Evolutionary conservation across 1,140 invertebrate genomes (phyloP).

Genomic region (Nixonia krombeini): DNA sequence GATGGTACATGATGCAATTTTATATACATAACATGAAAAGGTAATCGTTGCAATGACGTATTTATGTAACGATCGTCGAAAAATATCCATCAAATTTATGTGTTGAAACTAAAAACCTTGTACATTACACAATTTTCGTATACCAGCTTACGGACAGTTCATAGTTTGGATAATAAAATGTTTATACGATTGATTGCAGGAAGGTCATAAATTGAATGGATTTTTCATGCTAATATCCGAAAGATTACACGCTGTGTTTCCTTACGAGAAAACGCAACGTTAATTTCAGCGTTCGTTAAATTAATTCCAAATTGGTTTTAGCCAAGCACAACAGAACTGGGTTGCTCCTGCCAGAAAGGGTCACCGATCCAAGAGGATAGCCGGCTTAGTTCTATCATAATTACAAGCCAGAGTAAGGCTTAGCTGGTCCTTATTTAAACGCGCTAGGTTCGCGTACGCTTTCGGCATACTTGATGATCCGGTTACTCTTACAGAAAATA

Average conservation of each 20-base stretch:
- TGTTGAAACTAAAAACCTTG: too few species aligned
- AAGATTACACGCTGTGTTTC: slow-evolving; percentile 45
- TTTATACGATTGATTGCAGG: too few species aligned
- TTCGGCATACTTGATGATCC: slow-evolving; percentile 48
- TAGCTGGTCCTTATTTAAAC: slow-evolving; percentile 70
- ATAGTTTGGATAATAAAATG: too few species aligned
- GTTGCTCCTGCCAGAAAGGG: slow-evolving; percentile 58
- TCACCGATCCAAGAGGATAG: slow-evolving; percentile 68
- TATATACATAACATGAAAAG: too few species aligned
- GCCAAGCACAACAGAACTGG: slow-evolving; percentile 43
- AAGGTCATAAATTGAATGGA: background rate
- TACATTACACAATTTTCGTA: too few species aligned
- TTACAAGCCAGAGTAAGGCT: slow-evolving; percentile 67
- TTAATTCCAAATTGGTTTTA: slow-evolving; percentile 73
- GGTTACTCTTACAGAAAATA: slow-evolving; percentile 41
- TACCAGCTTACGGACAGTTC: too few species aligned
- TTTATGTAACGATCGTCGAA: too few species aligned
- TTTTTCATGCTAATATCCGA: slow-evolving; percentile 48
- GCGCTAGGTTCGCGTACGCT: slow-evolving; percentile 51
- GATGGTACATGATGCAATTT: too few species aligned
- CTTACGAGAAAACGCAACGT: slow-evolving; percentile 44
- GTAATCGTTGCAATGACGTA: too few species aligned
- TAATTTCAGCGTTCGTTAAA: slow-evolving; percentile 65
- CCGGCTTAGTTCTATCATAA: slow-evolving; percentile 70
- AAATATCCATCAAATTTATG: too few species aligned